Evolutionary conservation across 2,113 vertebrate species (phyloP).

Genomic region (Coptodon bakossiorum): DNA sequence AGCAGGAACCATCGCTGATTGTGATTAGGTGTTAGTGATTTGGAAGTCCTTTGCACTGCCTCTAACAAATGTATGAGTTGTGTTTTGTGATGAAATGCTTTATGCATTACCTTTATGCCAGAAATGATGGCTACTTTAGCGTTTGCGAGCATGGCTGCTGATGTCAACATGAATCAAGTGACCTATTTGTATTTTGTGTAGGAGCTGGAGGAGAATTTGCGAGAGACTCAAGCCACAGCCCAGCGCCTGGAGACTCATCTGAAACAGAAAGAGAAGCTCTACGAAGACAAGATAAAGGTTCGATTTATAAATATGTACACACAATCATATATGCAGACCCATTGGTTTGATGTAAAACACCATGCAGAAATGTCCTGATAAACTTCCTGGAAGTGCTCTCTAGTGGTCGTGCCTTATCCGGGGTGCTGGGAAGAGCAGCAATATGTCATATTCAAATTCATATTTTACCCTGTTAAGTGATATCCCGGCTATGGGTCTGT

Average conservation of each 20-base stretch:
- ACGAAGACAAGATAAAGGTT: conserved; percentile 96
- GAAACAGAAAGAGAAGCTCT: conserved; percentile 94
- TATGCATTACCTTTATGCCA: neutral
- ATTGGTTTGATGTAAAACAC: neutral
- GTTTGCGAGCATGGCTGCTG: neutral
- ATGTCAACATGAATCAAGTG: neutral
- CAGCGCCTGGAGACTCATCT: conserved; percentile 89
- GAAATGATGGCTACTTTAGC: neutral
- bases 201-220: conserved; percentile 92
- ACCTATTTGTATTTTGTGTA: conserved; percentile 38
- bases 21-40: neutral
- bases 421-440: neutral
- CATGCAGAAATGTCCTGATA: neutral
- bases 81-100: neutral
- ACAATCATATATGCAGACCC: neutral
- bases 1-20: neutral
- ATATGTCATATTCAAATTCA: conserved; percentile 23
- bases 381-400: neutral
- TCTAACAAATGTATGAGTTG: neutral
- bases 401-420: neutral
- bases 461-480: conserved; percentile 26
- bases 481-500: conserved; percentile 48
- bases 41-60: neutral
- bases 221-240: conserved; percentile 84
- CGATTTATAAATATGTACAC: neutral